These are phyloP conservation scores for Amblyopsis hoosieri DNA, from an alignment of 2,797 vertebrate genomes.

Conservation along the genomic window DNA sequence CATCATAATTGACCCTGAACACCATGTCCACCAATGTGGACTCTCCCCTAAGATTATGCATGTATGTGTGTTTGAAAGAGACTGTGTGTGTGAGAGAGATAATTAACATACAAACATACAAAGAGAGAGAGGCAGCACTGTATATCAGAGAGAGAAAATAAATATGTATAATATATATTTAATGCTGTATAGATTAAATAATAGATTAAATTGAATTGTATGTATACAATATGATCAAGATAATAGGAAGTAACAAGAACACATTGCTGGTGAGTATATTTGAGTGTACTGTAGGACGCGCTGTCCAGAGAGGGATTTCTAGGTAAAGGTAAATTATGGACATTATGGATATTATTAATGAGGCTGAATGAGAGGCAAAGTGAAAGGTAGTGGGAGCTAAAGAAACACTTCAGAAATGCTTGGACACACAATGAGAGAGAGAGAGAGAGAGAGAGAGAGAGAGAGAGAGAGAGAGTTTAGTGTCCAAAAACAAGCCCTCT, in stretches of 20 bases:
- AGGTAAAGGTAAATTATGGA: too few relatives aligned
- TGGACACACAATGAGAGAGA: background rate
- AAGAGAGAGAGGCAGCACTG: background rate
- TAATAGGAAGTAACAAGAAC: background rate
- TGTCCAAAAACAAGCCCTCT: background rate
- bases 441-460: slow-evolving; percentile 9
- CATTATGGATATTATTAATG: background rate
- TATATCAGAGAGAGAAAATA: too few relatives aligned
- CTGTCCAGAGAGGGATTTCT: too few relatives aligned
- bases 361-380: background rate
- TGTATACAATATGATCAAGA: too few relatives aligned
- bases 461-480: background rate
- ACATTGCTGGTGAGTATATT: too few relatives aligned
- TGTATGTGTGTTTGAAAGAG: too few relatives aligned
- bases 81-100: slow-evolving; percentile 2
- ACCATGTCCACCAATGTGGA: slow-evolving; percentile 49
- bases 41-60: too few relatives aligned
- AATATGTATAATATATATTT: too few relatives aligned
- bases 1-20: slow-evolving; percentile 69
- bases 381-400: background rate
- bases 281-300: too few relatives aligned
- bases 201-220: too few relatives aligned
- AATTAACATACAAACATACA: background rate
- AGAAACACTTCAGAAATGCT: background rate
- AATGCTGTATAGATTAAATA: too few relatives aligned